Percentiles rank a stretch among this genome's conserved stretches.
Conservation (phyloP, 2,797 vertebrate genomes). For the Takifugu ocellatus region DNA sequence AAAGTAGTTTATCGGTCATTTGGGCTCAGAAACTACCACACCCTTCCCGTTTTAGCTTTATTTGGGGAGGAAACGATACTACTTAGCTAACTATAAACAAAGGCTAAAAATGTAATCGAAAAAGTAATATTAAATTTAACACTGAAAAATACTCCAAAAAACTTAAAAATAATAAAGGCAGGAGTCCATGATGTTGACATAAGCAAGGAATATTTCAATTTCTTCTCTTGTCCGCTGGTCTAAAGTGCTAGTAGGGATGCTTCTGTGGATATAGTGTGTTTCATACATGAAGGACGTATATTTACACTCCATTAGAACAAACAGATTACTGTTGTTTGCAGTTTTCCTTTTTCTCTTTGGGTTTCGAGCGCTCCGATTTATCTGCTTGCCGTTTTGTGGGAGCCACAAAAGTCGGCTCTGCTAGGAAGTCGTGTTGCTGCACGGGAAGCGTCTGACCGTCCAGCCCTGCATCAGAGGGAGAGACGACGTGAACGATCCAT, state of each 20-base stretch:
- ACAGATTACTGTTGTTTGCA: slow-evolving; percentile 81
- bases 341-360: slow-evolving; percentile 82
- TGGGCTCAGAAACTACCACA: no score
- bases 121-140: slow-evolving; percentile 34
- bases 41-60: no score
- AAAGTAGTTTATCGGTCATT: no score
- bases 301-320: not conserved
- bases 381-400: slow-evolving; percentile 78
- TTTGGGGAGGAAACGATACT: not conserved
- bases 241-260: slow-evolving; percentile 57
- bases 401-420: slow-evolving; percentile 75
- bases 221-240: slow-evolving; percentile 18
- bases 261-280: not conserved
- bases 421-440: slow-evolving; percentile 59
- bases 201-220: slow-evolving; percentile 8
- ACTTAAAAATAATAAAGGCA: slow-evolving; percentile 20
- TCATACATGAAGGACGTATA: no score
- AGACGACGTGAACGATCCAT: slow-evolving; percentile 10
- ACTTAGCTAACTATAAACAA: slow-evolving; percentile 18
- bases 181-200: slow-evolving; percentile 14
- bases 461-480: slow-evolving; percentile 29
- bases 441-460: slow-evolving; percentile 34
- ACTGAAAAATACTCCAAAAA: slow-evolving; percentile 28
- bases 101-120: slow-evolving; percentile 13
- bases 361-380: slow-evolving; percentile 68